A percentile compares a stretch with the other conserved stretches of the same genome.
Evolutionary conservation across 2,888 invertebrate species (phyloP).

Genomic region (Clostera curtula): DNA sequence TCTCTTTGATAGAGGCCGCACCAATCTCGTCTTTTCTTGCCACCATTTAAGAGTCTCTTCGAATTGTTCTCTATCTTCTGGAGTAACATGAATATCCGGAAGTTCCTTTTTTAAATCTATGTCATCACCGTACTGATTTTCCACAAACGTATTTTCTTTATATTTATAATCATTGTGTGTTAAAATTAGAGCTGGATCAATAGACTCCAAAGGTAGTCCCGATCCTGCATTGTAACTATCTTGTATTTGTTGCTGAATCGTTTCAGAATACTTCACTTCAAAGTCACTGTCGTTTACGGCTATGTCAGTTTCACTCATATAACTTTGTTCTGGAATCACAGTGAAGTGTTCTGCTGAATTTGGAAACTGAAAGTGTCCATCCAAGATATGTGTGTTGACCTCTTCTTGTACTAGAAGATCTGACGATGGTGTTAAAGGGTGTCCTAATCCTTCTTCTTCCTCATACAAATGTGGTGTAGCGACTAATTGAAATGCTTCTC

Average conservation of each 20-base stretch:
- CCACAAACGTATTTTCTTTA: conserved; percentile 53
- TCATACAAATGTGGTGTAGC: conserved; percentile 74
- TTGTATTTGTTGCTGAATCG: conserved; percentile 48
- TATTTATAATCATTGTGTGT: conserved; percentile 46
- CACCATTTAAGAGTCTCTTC: conserved; percentile 71
- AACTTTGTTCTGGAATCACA: conserved; percentile 64
- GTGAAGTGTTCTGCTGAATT: conserved; percentile 68
- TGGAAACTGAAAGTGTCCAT: conserved; percentile 67
- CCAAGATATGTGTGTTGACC: conserved; percentile 63
- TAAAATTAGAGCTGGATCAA: conserved; percentile 50
- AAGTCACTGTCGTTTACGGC: conserved; percentile 53
- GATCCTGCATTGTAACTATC: conserved; percentile 34
- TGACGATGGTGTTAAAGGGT: conserved; percentile 69
- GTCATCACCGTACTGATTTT: conserved; percentile 61
- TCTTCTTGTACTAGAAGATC: conserved; percentile 67
- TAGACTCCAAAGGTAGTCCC: conserved; percentile 38
- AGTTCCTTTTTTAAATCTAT: conserved; percentile 63
- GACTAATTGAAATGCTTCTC: conserved; percentile 78
- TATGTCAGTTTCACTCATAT: conserved; percentile 56
- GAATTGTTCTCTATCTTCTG: conserved; percentile 64
- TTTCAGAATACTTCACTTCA: conserved; percentile 66
- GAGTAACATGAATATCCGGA: conserved; percentile 63
- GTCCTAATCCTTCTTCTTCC: conserved; percentile 75
- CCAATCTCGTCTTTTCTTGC: conserved; percentile 64
- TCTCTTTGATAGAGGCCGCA: conserved; percentile 35